Evolutionary conservation across 1,140 invertebrate species (phyloP).

Genomic region (Acromyrmex echinatior): DNA sequence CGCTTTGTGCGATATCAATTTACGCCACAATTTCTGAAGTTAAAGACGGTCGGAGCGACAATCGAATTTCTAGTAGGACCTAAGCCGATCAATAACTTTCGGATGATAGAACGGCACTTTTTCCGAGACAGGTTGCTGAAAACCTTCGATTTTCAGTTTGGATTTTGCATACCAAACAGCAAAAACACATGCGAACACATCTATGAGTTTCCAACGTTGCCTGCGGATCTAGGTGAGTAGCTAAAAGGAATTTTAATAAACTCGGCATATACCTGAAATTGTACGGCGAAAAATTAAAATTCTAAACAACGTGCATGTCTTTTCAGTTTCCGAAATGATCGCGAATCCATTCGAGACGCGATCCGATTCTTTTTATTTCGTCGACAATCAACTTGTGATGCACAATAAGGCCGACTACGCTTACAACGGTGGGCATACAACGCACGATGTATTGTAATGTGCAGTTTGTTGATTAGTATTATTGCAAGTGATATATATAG

Average conservation of each 20-base stretch:
- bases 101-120: constrained; percentile 99
- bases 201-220: constrained; percentile 98
- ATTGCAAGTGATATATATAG: constrained; percentile 55
- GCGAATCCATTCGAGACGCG: constrained; percentile 97
- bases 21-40: constrained; percentile 97
- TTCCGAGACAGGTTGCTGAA: constrained; percentile 97
- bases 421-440: constrained; percentile 92
- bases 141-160: constrained; percentile 99
- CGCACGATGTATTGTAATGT: constrained; percentile 73
- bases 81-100: constrained; percentile 96
- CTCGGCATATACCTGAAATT: not conserved
- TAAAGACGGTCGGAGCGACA: constrained; percentile 98
- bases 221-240: constrained; percentile 93
- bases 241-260: not conserved
- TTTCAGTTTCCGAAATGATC: constrained; percentile 98
- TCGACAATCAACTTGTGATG: constrained; percentile 98
- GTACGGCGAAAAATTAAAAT: not conserved
- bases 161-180: constrained; percentile 99
- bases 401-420: constrained; percentile 99
- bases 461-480: constrained; percentile 62
- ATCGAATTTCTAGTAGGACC: constrained; percentile 98
- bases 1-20: constrained; percentile 99
- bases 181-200: constrained; percentile 99
- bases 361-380: constrained; percentile 99
- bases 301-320: not conserved